Evolutionary conservation across 2,888 invertebrate genomes (phyloP).

Genomic region (Leptarthrus brevirostris): DNA sequence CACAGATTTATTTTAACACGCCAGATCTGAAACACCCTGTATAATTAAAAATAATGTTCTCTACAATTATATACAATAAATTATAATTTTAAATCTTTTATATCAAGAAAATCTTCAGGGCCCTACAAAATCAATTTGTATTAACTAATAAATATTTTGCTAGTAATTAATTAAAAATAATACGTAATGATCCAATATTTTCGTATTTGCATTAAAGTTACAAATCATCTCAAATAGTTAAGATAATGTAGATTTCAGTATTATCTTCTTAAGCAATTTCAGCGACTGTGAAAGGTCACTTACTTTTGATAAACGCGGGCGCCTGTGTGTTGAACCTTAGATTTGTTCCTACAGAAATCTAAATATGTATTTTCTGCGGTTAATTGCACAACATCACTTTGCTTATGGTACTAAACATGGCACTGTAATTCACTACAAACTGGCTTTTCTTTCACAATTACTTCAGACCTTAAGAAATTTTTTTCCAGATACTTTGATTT

Average conservation of each 20-base stretch:
- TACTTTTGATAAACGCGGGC: conserved; percentile 32
- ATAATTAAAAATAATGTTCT: no score
- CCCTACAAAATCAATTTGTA: no score
- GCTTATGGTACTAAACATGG: conserved; percentile 19
- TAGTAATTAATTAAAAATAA: no score
- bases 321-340: not conserved
- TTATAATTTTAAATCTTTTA: no score
- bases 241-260: not conserved
- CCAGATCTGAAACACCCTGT: no score
- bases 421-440: conserved; percentile 24
- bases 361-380: conserved; percentile 17
- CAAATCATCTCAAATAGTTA: no score
- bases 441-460: conserved; percentile 22
- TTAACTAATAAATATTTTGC: no score
- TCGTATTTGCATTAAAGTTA: no score
- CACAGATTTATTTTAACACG: no score
- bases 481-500: conserved; percentile 32
- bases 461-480: conserved; percentile 18
- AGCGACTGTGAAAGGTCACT: conserved; percentile 34
- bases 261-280: not conserved
- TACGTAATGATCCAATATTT: no score
- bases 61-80: no score
- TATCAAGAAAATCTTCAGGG: no score
- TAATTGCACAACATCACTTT: conserved; percentile 26
- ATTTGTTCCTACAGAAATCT: not conserved